Base-by-base conservation (phyloP, 2,113 vertebrate genomes). In the Balaeniceps rex region DNA sequence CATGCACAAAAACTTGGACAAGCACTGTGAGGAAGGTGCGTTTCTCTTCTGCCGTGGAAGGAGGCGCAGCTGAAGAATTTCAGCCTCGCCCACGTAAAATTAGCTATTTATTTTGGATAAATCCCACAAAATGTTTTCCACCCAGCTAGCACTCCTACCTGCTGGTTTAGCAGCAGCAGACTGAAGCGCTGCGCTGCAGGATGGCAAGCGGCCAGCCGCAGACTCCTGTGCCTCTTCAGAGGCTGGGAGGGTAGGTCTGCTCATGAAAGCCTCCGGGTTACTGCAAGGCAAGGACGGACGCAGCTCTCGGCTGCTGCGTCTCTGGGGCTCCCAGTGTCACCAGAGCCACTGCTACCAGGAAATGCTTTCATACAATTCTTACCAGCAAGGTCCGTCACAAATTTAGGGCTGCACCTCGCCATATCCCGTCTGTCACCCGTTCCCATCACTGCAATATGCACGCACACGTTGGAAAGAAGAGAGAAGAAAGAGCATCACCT, bases 51-150 rank as follows among this genome's bases (percentile, higher is more conserved):
- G 21, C 55, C 8, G 1, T 14, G 52, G 70, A 74, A 91, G 33
- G 42, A 87, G 28, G 40, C 0, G 0, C 69, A 96, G 85, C 46
- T 6, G 6, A 94, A 91, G 68, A 92, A 92, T 93, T 92, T 85
- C 78, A 61, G 66, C 90, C 78, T 91, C 54, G 0, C 78, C 84
- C 87, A 69, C 22, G 19, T 61, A 92, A 94, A 96, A 77, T 86
- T 65, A 88, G 70, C 34, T 79, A 57, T 93, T 96, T 87, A 57
- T 93, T 94, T 89, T 89, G 83, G 81, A 90, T 63, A 91, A 93
- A 94, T 76, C 94, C 84, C 92, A 88, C 68, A 49, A 61, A 77
- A 63, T 22, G 49, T 65, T 95, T 90, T 88, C 78, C 3, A 0
- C 36, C 38, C 87, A 90, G 82, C 61, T 52, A 91, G 92, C 52